Evolutionary conservation across 2,797 vertebrate genomes (phyloP).

Genomic region (Cirrhinus mrigala): DNA sequence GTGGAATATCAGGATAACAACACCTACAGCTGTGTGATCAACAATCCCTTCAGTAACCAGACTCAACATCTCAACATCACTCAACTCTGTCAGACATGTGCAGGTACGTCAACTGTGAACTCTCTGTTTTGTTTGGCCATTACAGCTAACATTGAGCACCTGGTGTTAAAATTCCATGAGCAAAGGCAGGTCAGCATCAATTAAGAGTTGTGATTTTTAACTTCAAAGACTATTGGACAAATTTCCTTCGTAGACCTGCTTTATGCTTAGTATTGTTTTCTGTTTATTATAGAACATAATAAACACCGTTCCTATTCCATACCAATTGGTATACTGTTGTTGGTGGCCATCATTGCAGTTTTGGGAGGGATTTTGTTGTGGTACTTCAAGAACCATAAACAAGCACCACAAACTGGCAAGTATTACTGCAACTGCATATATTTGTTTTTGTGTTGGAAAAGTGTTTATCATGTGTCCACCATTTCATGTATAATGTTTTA

Average conservation of each 20-base stretch:
- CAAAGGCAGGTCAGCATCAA: not conserved
- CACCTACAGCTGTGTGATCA: not conserved
- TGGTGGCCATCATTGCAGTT: not conserved
- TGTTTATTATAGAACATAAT: not conserved
- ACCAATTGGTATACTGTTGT: not conserved
- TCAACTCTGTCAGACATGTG: not conserved
- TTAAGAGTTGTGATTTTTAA: not conserved
- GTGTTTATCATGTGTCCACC: not conserved
- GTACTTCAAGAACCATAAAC: accelerated
- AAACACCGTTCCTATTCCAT: accelerated
- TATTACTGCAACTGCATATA: not conserved
- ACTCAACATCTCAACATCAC: not conserved
- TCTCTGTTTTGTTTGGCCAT: not conserved
- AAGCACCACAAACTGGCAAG: not conserved
- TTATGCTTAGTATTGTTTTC: not conserved
- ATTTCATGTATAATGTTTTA: not conserved
- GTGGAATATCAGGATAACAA: not conserved
- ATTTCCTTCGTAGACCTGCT: not conserved
- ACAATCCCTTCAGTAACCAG: not conserved
- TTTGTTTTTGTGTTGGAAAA: not conserved
- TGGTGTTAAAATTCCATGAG: not conserved
- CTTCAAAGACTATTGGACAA: not conserved
- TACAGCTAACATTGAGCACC: not conserved
- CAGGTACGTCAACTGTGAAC: not conserved
- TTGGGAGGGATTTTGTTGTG: not conserved